A percentile compares a stretch with the other conserved stretches of the same genome.
phyloP scores from a whole-genome alignment of 2,888 invertebrate genomes.

The Callimorpha dominula region DNA sequence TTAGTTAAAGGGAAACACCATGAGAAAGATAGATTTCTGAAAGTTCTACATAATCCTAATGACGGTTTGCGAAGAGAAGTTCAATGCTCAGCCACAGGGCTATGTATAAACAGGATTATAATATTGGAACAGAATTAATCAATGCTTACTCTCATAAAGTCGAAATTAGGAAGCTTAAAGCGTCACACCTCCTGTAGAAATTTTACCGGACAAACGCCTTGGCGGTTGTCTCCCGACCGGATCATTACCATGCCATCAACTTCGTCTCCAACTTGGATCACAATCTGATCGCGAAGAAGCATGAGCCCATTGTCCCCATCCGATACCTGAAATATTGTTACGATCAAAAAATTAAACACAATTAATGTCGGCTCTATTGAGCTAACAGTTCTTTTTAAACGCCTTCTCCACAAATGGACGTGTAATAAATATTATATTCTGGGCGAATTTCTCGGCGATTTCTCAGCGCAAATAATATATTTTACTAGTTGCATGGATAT shows the following conservation, averaged over 20 bases:
- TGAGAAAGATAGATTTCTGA: too few species aligned
- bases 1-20: too few species aligned
- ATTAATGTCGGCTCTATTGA: neutral
- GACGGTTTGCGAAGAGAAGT: too few species aligned
- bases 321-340: slow-evolving; percentile 88
- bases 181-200: slow-evolving; percentile 98
- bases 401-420: too few species aligned
- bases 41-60: too few species aligned
- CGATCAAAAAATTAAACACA: neutral
- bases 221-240: slow-evolving; percentile 96
- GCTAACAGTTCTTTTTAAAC: too few species aligned
- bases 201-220: slow-evolving; percentile 97
- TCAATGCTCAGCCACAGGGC: neutral
- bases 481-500: too few species aligned
- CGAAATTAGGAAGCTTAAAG: slow-evolving; percentile 78
- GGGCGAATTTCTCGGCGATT: too few species aligned
- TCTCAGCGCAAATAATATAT: too few species aligned
- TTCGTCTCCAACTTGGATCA: slow-evolving; percentile 96
- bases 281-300: slow-evolving; percentile 96
- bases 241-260: slow-evolving; percentile 98
- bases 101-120: neutral
- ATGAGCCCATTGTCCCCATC: slow-evolving; percentile 94
- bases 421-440: too few species aligned
- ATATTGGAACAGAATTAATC: neutral
- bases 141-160: slow-evolving; percentile 69